Base-by-base conservation (phyloP, 2,888 invertebrate genomes). In the Cerceris ruficornis region DNA sequence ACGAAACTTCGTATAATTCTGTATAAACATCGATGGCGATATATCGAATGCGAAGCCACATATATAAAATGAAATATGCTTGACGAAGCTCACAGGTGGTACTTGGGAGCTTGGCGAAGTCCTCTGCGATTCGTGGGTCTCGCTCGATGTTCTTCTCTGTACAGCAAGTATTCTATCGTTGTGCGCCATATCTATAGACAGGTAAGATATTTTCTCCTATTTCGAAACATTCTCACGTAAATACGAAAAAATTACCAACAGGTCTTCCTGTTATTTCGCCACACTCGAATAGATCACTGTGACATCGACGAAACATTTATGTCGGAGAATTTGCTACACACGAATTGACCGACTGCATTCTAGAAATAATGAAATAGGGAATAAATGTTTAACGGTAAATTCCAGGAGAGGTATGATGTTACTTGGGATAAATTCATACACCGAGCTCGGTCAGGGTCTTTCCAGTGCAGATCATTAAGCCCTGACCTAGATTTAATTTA, bases 111-210 rank as follows among this genome's bases (percentile, higher is more conserved):
- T 98, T 55, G 98, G 98, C 54, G 95, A 97, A 94, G 94, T 98
- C 81, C 95, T 98, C 60, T 97, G 97, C 91, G 96, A 97, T 90
- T 95, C 97, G 81, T 98, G 98, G 98, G 96, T 98, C 82, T 98
- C 98, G 87, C 94, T 95, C 93, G 99, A 99, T 92, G 97, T 99
- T 68, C 95, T 98, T 80, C 95, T 98, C 66, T 98, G 98, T 93
- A 98, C 98, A 0, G 97, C 98, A 0, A 98, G 98, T 72, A 98
- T 98, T 89, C 94, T 98, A 49, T 98, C 98, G 86, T 94, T 98
- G 77, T 98, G 98, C 91, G 98, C 98, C 70, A 98, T 98, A 93
- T 97, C 97, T 88, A 95, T 98, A 80, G 97, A 97, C 93, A 94
- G 96, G 94, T 93, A 89, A 90, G 88, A 86, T 11, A 7, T 52